Evolutionary conservation across 2,113 vertebrate genomes (phyloP).

Genomic region (Alces alces): DNA sequence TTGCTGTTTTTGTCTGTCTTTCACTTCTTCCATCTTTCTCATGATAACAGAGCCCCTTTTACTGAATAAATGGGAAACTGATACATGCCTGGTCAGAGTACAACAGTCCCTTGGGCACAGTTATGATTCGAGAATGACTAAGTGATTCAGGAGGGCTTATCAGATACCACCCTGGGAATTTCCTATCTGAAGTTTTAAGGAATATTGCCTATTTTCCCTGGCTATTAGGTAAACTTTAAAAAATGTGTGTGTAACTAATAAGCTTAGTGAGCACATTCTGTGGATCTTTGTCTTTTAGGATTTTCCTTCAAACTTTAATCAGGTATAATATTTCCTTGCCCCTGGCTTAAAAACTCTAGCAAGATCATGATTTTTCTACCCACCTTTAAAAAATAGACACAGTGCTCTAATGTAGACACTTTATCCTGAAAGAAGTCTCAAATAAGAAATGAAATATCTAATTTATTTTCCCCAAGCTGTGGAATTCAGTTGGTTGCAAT

Average conservation of each 20-base stretch:
- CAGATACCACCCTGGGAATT: neutral
- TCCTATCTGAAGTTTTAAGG: neutral
- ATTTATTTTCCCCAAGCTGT: neutral
- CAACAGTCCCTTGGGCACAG: neutral
- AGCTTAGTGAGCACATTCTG: neutral
- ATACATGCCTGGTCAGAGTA: neutral
- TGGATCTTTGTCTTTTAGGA: neutral
- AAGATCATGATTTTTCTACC: neutral
- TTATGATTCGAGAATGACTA: neutral
- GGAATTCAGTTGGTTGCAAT: neutral
- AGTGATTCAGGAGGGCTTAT: neutral
- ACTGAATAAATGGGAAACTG: neutral
- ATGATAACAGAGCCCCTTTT: neutral
- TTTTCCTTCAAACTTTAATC: neutral
- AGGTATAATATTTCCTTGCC: neutral
- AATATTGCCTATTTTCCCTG: neutral
- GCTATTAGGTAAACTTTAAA: neutral
- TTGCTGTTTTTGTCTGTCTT: neutral
- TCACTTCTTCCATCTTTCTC: neutral
- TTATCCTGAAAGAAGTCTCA: neutral
- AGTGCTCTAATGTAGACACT: neutral
- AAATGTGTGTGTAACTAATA: neutral
- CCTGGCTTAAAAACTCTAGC: neutral
- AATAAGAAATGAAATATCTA: neutral
- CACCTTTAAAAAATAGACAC: neutral